phyloP scores from a whole-genome alignment of 2,888 invertebrate genomes.

The Ochropleura leucogaster region DNA sequence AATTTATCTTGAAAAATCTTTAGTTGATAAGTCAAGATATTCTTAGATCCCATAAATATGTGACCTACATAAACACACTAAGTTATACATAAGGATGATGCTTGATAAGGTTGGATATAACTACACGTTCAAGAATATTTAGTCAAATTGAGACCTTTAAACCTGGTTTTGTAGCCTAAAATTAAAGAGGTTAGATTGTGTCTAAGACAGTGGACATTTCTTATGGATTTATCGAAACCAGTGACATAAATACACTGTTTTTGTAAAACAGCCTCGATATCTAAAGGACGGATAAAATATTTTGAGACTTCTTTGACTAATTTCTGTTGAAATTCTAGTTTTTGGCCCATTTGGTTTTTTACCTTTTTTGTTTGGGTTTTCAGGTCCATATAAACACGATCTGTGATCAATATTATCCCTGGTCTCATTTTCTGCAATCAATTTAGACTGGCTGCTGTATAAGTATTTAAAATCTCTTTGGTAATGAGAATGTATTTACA shows the following conservation, averaged over 20 bases:
- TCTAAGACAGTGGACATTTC: not conserved
- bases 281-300: not conserved
- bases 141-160: conserved; percentile 1
- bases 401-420: not conserved
- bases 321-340: not conserved
- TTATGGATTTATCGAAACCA: not conserved
- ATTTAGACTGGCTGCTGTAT: not conserved
- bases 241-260: conserved; percentile 3
- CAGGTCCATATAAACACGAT: not conserved
- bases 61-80: not conserved
- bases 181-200: not conserved
- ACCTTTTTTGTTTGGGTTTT: not conserved
- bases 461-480: not conserved
- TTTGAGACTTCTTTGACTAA: not conserved
- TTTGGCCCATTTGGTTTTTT: not conserved
- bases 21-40: not conserved
- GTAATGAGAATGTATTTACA: not conserved
- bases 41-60: not conserved
- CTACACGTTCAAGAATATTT: conserved; percentile 3
- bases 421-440: not conserved
- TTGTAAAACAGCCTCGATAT: not conserved
- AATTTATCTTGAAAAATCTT: conserved; percentile 12
- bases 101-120: not conserved
- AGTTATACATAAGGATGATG: not conserved
- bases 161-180: not conserved